Conservation (phyloP, 2,888 invertebrate species). For the Dryobota labecula region DNA sequence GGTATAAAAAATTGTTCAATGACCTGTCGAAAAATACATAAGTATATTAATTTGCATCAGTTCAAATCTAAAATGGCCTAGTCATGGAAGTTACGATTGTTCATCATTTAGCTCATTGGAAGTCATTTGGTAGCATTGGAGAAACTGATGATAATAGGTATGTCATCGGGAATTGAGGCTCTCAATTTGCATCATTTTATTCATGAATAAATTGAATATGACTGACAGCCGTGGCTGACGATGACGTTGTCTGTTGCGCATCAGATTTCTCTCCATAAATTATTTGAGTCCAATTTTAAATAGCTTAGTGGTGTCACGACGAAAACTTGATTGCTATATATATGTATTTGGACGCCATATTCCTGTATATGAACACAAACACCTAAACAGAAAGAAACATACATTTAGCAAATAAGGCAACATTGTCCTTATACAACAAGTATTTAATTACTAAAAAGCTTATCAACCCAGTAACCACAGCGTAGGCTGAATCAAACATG, state of each 20-base stretch:
- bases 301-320: not conserved
- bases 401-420: conserved; percentile 9
- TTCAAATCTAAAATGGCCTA: conserved; percentile 33
- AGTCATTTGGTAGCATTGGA: conserved; percentile 35
- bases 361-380: not conserved
- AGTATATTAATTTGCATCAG: conserved; percentile 54
- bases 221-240: conserved; percentile 5
- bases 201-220: conserved; percentile 43
- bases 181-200: conserved; percentile 51
- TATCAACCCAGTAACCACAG: conserved; percentile 52
- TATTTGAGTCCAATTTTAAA: conserved; percentile 19
- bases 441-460: conserved; percentile 51
- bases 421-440: conserved; percentile 22
- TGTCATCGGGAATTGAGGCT: conserved; percentile 39
- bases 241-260: conserved; percentile 9
- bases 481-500: conserved; percentile 57
- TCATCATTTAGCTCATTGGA: conserved; percentile 34
- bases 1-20: conserved; percentile 48
- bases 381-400: conserved; percentile 1
- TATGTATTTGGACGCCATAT: conserved; percentile 2
- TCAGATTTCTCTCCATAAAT: conserved; percentile 38
- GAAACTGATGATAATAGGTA: conserved; percentile 43
- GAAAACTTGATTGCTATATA: not conserved
- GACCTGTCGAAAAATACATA: conserved; percentile 42
- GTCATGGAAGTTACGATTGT: conserved; percentile 42